Evolutionary conservation across 2,888 invertebrate genomes (phyloP), one percentile per base, ranked within the genome.

Genomic region (Lithophane socia): DNA sequence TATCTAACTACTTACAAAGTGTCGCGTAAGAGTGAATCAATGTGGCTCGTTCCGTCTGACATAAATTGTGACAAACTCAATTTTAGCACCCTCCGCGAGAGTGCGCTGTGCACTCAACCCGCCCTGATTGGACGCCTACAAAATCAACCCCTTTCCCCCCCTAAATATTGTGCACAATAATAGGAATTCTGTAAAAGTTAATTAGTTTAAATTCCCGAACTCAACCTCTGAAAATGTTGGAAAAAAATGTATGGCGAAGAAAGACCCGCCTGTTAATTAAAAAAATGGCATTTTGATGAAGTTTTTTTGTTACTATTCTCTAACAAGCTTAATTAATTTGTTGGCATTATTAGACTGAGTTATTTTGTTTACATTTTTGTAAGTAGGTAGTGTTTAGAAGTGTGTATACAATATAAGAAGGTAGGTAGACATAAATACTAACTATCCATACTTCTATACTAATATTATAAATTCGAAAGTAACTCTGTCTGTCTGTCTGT

Each of bases 51-150:
- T 67, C 64, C 75, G 73, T 64, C 86, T 80, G 85, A 87, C 84
- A 87, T 88, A 94, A 93, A 94, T 94, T 93, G 92, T 89, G 87
- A 90, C 90, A 92, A 94, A 94, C 91, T 94, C 92, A 91, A 94
- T 94, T 94, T 93, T 83, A 70, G 63, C 75, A 64, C 81, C 69
- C 83, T 79, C 49, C 73, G 77, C 73, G 73, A 60, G 68, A 80
- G 78, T 70, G 68, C 75, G 77, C 76, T 75, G 66, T 77, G 78
- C 77, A 73, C 79, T 76, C 70, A 75, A 68, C 75, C 71, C 73
- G 29, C 66, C 75, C 42, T 75, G 68, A 79, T 82, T 77, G 79
- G 68, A 37, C 64, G 68, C 81, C 81, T 72, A 61, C 72, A 77
- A 84, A 77, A 82, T 78, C 71, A 69, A 60, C 68, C 60, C 63